Evolutionary conservation across 2,888 invertebrate species (phyloP), one percentile per base, ranked within the genome.

Genomic region (Epinotia ramella): DNA sequence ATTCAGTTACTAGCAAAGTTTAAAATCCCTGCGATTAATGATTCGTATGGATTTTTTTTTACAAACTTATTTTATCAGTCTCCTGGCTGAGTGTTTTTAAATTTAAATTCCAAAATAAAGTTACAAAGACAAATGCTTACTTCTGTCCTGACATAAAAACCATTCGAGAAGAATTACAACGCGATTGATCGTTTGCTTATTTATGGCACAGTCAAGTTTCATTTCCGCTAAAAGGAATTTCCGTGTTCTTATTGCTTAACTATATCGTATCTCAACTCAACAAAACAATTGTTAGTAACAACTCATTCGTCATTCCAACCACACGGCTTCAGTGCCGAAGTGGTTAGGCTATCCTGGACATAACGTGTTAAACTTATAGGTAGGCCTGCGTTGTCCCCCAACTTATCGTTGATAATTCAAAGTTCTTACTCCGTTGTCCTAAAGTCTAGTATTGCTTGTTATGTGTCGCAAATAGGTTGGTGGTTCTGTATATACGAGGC

Each of bases 271-370:
- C 67, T 57, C 67, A 40, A 57, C 59, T 44, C 24, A 44, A 69
- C 44, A 46, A 60, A 59, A 46, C 67, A 57, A 68, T 16, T 46
- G n/a, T 69, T 59, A 59, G n/a, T 16, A 59, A n/a, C 59, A 69
- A 28, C 12, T 60, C 59, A 69, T 69, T 69, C 59, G 68, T 69
- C 68, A 24, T 60, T n/a, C 28, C n/a, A 9, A 60, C 69, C 69
- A n/a, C 69, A 24, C 28, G 28, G 46, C 46, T 28, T 46, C 59
- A 69, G 69, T 24, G 69, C 59, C 24, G 44, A 46, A 69, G 60
- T 60, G 69, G 69, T 60, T 60, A 60, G 20, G 20, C 69, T 69
- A 60, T 60, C 69, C 68, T 46, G 69, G 46, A 68, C 68, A 69
- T 68, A 57, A 44, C 68, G 59, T 60, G 44, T 46, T 69, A 69